Base-by-base conservation (phyloP, 2,888 invertebrate species). In the Argynnis bischoffii region DNA sequence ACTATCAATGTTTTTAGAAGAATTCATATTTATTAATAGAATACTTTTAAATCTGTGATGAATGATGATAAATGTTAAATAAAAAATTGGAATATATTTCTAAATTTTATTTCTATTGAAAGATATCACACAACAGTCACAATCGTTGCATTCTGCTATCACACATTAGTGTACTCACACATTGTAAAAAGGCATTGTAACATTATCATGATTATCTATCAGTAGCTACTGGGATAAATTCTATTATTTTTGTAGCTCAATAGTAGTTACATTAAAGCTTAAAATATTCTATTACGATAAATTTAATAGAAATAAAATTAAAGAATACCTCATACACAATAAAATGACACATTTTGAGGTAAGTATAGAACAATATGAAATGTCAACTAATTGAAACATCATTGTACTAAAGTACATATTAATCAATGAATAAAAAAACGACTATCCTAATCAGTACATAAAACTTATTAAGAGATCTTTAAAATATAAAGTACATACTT, bases 1-100 rank as follows among this genome's bases (percentile, higher is more conserved):
- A 26, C 4, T 26, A 26, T 26, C 4, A 26, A 26, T 26, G 26
- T 26, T 41, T 56, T 46, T 6, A 21, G 15, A 57, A 14, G 15
- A 47, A 4, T 14, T 21, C 18, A 41, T 46, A 46, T n/a, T 2
- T 35, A 35, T 55, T 55, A 46, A 57, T 21, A 56, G 18, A 1
- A 48, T 47, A n/a, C 11, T 59, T 47, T n/a, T 48, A 26, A 48
- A 26, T 59, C 47, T 59, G 26, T 59, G 26, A 59, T 47, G 47
- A 47, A 48, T 59, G 57, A 3, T n/a, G 26, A 78, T 59, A 15
- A 59, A 41, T 41, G 11, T 68, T 78, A 76, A 79, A 66, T 64
- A 61, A 55, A 50, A 56, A 15, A 57, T 48, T 48, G 3, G 48
- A 26, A 59, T 48, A 47, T 21, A 26, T 4, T 18, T 48, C 47